These are phyloP conservation scores for Siniperca obscura DNA, from an alignment of 2,797 vertebrate genomes.

Conservation along the genomic window DNA sequence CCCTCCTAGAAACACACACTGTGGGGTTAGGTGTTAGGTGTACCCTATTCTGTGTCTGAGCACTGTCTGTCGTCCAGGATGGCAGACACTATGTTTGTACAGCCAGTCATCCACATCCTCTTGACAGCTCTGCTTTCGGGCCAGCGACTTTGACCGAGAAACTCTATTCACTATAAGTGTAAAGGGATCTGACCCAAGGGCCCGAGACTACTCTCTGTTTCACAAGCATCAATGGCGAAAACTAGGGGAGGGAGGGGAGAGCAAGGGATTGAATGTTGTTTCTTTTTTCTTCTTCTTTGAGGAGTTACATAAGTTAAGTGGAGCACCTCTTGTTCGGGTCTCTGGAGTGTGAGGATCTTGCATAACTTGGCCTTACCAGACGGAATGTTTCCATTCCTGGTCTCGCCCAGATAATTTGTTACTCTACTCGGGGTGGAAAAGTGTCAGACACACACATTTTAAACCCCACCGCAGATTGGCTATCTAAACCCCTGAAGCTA, in stretches of 20 bases:
- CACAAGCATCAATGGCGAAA: constrained; percentile 68
- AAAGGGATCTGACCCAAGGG: constrained; percentile 78
- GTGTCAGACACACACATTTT: constrained; percentile 65
- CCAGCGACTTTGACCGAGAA: constrained; percentile 59
- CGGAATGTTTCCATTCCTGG: constrained; percentile 78
- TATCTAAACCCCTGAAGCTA: constrained; percentile 59
- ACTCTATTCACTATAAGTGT: constrained; percentile 62
- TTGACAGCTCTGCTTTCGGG: constrained; percentile 68
- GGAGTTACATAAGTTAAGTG: constrained; percentile 78
- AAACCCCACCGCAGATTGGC: constrained; percentile 56
- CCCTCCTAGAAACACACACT: constrained; percentile 33
- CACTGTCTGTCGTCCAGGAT: constrained; percentile 61
- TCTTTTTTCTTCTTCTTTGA: constrained; percentile 45
- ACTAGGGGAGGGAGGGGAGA: constrained; percentile 35
- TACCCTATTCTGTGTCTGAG: constrained; percentile 53
- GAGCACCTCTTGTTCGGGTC: constrained; percentile 74
- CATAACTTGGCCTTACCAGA: constrained; percentile 72
- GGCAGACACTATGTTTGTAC: constrained; percentile 71
- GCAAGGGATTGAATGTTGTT: constrained; percentile 48
- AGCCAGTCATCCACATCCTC: constrained; percentile 76
- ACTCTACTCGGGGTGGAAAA: constrained; percentile 69
- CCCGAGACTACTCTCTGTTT: constrained; percentile 64
- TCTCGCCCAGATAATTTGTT: constrained; percentile 75
- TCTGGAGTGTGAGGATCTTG: constrained; percentile 69
- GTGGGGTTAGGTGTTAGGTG: constrained; percentile 58